These are phyloP conservation scores for Molossus alvarezi DNA, from an alignment of 2,797 vertebrate genomes.

Conservation along the genomic window DNA sequence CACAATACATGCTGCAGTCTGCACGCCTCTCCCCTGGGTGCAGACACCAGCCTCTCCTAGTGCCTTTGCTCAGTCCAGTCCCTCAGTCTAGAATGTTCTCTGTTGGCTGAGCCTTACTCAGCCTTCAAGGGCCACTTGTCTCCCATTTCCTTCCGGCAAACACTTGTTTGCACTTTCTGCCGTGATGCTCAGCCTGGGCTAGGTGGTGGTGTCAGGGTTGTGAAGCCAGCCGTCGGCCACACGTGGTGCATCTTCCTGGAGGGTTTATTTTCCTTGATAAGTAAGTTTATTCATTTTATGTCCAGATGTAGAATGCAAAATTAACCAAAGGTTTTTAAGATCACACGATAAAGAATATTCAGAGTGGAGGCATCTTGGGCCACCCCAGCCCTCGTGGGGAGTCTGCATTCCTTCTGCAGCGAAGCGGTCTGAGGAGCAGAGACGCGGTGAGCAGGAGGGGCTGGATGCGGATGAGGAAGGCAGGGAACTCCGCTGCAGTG, in stretches of 20 bases:
- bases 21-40: not conserved
- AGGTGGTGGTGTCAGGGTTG: not conserved
- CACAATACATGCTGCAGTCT: not conserved
- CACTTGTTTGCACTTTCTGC: not conserved
- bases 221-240: not conserved
- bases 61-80: not conserved
- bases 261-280: slow-evolving; percentile 35
- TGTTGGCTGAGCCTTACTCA: not conserved
- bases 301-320: slow-evolving; percentile 7
- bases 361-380: not conserved
- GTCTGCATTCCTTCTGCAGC: not conserved
- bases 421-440: not conserved
- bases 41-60: rapidly evolving
- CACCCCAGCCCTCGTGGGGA: too few relatives aligned
- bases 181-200: not conserved
- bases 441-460: not conserved
- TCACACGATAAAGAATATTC: slow-evolving; percentile 47
- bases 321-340: not conserved
- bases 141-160: not conserved
- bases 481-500: not conserved
- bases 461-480: not conserved
- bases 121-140: not conserved
- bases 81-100: not conserved
- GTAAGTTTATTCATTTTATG: slow-evolving; percentile 19
- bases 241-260: not conserved